These are phyloP conservation scores for Collichthys lucidus DNA, from an alignment of 2,113 vertebrate species.

Conservation along the genomic window DNA sequence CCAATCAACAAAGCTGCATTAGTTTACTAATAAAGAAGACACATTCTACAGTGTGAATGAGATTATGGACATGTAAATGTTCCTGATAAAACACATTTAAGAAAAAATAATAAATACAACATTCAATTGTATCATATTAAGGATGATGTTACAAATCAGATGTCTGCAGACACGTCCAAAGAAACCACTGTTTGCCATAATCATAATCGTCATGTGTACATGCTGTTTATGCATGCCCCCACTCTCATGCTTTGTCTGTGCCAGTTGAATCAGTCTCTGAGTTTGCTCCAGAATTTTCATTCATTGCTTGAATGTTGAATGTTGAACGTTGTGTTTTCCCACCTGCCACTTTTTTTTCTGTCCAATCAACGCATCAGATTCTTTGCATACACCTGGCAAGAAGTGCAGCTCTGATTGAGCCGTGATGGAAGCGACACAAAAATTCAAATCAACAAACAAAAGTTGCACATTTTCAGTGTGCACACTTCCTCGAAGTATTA, in stretches of 20 bases:
- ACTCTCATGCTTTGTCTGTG: too few species aligned
- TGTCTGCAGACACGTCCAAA: background rate
- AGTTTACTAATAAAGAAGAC: too few species aligned
- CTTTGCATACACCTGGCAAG: background rate
- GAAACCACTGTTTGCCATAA: background rate
- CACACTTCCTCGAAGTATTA: too few species aligned
- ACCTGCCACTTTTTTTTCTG: background rate
- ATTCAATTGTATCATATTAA: background rate
- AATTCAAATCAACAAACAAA: background rate
- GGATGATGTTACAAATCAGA: background rate
- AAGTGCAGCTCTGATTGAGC: background rate
- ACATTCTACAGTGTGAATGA: too few species aligned
- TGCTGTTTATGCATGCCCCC: too few species aligned
- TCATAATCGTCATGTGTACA: too few species aligned
- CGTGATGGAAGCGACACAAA: background rate
- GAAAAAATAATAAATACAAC: background rate
- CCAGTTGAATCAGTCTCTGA: too few species aligned
- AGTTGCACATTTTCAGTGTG: background rate
- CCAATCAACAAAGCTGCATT: too few species aligned
- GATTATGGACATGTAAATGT: too few species aligned
- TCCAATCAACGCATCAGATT: background rate
- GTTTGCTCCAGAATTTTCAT: background rate
- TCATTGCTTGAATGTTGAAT: background rate
- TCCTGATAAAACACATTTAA: too few species aligned
- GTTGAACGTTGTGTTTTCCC: background rate